Percentiles rank a stretch among this genome's conserved stretches.
phyloP scores from a whole-genome alignment of 2,113 vertebrate genomes.

The Coptodon bakossiorum region DNA sequence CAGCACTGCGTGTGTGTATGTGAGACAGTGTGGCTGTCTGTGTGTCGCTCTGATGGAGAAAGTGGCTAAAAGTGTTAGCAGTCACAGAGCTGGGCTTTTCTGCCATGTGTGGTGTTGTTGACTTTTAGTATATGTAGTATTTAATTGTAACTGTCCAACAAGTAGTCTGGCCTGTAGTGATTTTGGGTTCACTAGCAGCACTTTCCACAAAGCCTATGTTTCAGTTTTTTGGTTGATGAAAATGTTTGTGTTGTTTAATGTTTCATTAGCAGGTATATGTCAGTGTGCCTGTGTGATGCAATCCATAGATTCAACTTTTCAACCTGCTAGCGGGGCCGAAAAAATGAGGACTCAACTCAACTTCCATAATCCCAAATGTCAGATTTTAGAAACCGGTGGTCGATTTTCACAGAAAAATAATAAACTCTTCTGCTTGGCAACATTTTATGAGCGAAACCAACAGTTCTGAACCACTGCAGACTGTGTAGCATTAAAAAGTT shows the following conservation, averaged over 20 bases:
- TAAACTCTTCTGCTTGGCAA: not conserved
- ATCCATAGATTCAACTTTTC: not conserved
- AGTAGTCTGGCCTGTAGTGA: not conserved
- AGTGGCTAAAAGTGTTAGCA: not conserved
- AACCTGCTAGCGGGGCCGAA: not conserved
- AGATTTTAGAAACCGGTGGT: not conserved
- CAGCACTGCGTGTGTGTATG: not conserved
- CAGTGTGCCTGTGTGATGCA: not conserved
- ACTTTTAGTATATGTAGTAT: not conserved
- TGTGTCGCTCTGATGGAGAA: not conserved
- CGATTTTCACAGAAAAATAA: not conserved
- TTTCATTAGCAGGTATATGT: not conserved
- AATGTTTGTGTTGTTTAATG: not conserved
- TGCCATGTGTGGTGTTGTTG: not conserved
- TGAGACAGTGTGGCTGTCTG: not conserved
- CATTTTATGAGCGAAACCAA: not conserved
- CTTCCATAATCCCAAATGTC: not conserved
- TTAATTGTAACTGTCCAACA: not conserved
- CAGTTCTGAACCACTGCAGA: not conserved
- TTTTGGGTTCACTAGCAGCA: not conserved
- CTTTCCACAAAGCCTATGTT: not conserved
- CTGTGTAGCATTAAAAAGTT: not conserved
- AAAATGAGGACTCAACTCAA: not conserved
- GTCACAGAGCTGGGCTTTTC: not conserved
- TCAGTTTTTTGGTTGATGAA: not conserved